Conservation (phyloP, 1,140 invertebrate genomes). For the Platyura marginata region DNA sequence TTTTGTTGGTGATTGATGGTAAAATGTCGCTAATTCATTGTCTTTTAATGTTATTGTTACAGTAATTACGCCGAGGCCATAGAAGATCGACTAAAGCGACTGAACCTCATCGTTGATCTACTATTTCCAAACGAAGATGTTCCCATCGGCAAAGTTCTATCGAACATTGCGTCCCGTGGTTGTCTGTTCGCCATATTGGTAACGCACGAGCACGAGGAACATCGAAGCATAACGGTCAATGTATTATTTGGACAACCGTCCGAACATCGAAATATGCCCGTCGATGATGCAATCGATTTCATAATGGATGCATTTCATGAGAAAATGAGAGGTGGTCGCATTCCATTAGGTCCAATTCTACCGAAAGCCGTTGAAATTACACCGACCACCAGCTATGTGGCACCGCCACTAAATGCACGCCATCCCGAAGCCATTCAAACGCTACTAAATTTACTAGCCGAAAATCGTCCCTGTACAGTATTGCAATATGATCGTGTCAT, state of each 20-base stretch:
- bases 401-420: slow-evolving; percentile 20
- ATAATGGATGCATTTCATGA: slow-evolving; percentile 61
- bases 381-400: neutral
- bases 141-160: slow-evolving; percentile 62
- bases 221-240: slow-evolving; percentile 74
- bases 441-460: slow-evolving; percentile 57
- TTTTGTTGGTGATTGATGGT: neutral
- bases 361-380: neutral
- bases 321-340: slow-evolving; percentile 40
- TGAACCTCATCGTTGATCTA: slow-evolving; percentile 66
- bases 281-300: slow-evolving; percentile 73
- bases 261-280: slow-evolving; percentile 88
- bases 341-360: slow-evolving; percentile 9
- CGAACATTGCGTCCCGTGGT: slow-evolving; percentile 66
- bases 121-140: slow-evolving; percentile 81
- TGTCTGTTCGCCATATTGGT: slow-evolving; percentile 79
- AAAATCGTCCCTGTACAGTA: slow-evolving; percentile 59
- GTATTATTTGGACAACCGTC: slow-evolving; percentile 71
- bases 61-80: slow-evolving; percentile 81
- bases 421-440: slow-evolving; percentile 56
- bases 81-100: slow-evolving; percentile 59
- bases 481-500: slow-evolving; percentile 65
- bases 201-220: slow-evolving; percentile 64
- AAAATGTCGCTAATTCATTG: slow-evolving; percentile 4
- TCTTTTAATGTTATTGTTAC: slow-evolving; percentile 16